Percentiles rank a stretch among this genome's conserved stretches.
phyloP scores from a whole-genome alignment of 2,797 vertebrate genomes.

The Pteropus rufus region DNA sequence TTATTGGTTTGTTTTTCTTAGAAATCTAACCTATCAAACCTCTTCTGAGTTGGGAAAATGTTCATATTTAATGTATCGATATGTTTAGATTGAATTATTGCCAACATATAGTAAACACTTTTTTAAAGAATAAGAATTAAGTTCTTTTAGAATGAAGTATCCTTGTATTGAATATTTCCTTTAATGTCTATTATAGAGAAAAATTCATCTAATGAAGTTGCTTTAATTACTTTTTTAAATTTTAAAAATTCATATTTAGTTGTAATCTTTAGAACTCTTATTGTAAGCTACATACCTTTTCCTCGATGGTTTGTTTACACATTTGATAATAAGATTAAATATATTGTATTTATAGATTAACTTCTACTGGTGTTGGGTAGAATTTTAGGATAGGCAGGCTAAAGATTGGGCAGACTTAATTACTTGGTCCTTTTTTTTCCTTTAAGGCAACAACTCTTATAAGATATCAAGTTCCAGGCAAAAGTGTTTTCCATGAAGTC shows the following conservation, averaged over 20 bases:
- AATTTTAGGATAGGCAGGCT: neutral
- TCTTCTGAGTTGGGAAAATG: neutral
- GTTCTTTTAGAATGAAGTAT: neutral
- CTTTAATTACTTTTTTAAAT: conserved; percentile 26
- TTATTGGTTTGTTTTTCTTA: conserved; percentile 22
- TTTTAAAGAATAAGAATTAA: neutral
- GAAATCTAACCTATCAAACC: neutral
- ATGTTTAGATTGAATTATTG: neutral
- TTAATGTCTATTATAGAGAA: neutral
- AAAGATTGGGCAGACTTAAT: neutral
- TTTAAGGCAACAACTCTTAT: neutral
- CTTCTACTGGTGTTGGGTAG: neutral
- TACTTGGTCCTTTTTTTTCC: neutral
- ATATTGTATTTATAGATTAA: neutral
- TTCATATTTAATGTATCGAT: neutral
- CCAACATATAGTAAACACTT: neutral
- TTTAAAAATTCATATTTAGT: neutral
- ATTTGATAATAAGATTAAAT: neutral
- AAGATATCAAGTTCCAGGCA: neutral
- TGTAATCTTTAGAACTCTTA: neutral
- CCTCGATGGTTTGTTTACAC: neutral
- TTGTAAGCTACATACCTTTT: neutral
- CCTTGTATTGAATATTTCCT: neutral
- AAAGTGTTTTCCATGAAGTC: neutral
- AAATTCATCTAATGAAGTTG: neutral